Conservation (phyloP, 2,797 vertebrate genomes). For the Somateria mollissima region DNA sequence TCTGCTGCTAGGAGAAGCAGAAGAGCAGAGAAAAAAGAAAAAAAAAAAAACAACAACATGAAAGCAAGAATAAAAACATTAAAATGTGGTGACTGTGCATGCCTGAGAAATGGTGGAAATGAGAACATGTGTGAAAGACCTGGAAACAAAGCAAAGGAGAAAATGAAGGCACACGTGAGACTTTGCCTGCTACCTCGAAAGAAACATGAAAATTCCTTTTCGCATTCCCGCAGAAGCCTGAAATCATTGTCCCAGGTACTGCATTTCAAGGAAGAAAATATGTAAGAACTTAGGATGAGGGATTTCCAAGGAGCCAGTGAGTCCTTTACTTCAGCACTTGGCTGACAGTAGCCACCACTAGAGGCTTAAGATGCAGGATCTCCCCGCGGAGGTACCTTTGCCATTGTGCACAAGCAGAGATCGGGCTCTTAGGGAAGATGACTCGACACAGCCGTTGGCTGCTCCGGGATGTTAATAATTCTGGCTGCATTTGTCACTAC, state of each 20-base stretch:
- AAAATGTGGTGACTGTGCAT: not conserved
- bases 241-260: not conserved
- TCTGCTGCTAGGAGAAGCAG: slow-evolving; percentile 9
- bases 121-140: not conserved
- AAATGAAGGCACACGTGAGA: not conserved
- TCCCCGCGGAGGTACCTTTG: not conserved
- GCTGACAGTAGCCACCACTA: not conserved
- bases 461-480: not conserved
- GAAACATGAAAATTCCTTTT: not conserved
- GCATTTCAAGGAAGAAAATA: not conserved
- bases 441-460: accelerated
- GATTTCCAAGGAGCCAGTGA: not conserved
- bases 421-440: accelerated
- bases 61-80: not conserved
- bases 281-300: not conserved
- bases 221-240: not conserved
- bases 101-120: not conserved
- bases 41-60: not conserved
- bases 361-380: not conserved
- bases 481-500: not conserved
- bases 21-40: not conserved
- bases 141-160: not conserved
- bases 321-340: not conserved
- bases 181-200: not conserved
- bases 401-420: not conserved